Conservation (phyloP, 2,797 vertebrate genomes). For the Chromis chromis region DNA sequence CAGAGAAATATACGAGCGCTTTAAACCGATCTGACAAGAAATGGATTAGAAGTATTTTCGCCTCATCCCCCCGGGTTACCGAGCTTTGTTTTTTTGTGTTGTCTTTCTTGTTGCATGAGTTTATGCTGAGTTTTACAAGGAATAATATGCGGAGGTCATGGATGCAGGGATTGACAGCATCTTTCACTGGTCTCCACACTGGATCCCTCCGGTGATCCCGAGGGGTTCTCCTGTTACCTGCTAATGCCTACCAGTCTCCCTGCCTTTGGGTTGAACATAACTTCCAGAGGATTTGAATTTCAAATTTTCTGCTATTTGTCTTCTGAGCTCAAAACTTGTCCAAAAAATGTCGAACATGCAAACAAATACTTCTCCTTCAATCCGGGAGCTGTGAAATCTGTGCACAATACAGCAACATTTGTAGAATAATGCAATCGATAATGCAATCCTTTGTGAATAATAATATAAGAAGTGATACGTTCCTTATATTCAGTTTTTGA, state of each 20-base stretch:
- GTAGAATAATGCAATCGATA: background rate
- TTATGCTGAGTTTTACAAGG: conserved; percentile 56
- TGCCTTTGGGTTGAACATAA: conserved; percentile 28
- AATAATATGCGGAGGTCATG: conserved; percentile 67
- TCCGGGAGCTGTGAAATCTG: background rate
- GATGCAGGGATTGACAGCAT: conserved; percentile 70
- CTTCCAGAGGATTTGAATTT: conserved; percentile 38
- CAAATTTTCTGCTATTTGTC: conserved; percentile 33
- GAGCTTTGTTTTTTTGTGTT: conserved; percentile 56
- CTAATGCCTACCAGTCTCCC: conserved; percentile 58
- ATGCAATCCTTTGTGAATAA: conserved; percentile 5
- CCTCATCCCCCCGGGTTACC: conserved; percentile 20
- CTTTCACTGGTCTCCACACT: conserved; percentile 63
- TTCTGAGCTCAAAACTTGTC: conserved; percentile 9
- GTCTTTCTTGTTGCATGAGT: conserved; percentile 62
- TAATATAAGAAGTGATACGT: background rate
- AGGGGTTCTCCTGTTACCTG: conserved; percentile 70
- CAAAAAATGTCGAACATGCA: conserved; percentile 16
- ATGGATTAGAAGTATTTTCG: conserved; percentile 61
- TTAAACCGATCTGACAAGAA: conserved; percentile 64
- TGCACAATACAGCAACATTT: background rate
- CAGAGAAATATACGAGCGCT: conserved; percentile 53
- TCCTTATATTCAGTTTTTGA: background rate
- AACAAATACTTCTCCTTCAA: conserved; percentile 15
- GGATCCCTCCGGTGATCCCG: conserved; percentile 36